A percentile compares a stretch with the other conserved stretches of the same genome.
Evolutionary conservation across 2,888 invertebrate genomes (phyloP).

Genomic region (Anorthoa munda): DNA sequence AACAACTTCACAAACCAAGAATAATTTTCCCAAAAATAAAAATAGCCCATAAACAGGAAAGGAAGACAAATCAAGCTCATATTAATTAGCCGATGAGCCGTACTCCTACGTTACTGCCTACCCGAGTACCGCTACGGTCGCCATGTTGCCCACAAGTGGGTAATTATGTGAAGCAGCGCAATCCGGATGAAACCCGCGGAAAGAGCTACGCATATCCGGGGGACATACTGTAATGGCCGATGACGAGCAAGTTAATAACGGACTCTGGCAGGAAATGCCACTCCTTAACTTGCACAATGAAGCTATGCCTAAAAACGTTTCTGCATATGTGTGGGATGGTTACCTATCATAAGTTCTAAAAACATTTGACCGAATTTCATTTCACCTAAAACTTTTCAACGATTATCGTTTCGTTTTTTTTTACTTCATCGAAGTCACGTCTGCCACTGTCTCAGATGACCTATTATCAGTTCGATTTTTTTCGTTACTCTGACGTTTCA

Average conservation of each 20-base stretch:
- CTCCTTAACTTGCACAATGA: no score
- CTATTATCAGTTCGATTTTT: no score
- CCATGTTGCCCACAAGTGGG: slow-evolving; percentile 15
- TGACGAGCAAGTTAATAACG: neutral
- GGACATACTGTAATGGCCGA: neutral
- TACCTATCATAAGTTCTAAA: no score
- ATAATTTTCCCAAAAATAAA: neutral
- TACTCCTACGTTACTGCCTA: neutral
- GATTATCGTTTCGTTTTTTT: no score
- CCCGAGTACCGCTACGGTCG: neutral
- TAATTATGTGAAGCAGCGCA: slow-evolving; percentile 38
- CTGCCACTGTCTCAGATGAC: no score
- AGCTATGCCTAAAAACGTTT: no score
- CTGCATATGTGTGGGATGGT: no score
- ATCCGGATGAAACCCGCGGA: slow-evolving; percentile 23
- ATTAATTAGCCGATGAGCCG: slow-evolving; percentile 32
- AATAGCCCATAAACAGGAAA: neutral
- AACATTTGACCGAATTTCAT: no score
- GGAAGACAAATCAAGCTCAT: neutral
- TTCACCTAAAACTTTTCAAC: no score
- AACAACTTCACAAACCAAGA: neutral
- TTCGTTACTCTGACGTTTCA: no score
- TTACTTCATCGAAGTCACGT: no score
- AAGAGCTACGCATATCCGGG: neutral
- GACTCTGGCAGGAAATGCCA: no score